These are phyloP conservation scores for Siniperca chuatsi DNA, from an alignment of 2,113 vertebrate species.

Conservation along the genomic window DNA sequence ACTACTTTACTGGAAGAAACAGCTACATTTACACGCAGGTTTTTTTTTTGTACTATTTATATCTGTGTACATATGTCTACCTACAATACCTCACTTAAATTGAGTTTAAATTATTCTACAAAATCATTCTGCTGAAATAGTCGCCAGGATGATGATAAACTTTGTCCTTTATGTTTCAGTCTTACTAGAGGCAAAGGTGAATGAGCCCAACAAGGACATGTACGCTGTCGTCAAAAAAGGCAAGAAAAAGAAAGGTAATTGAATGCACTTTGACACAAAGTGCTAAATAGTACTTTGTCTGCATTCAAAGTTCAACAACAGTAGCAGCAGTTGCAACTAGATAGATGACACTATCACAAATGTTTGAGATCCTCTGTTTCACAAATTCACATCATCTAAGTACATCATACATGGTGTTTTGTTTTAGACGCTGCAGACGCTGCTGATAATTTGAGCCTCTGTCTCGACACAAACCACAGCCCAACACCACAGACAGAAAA, in stretches of 20 bases:
- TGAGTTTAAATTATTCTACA: background rate
- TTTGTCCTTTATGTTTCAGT: background rate
- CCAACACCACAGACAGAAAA: background rate
- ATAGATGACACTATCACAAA: background rate
- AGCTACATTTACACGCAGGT: background rate
- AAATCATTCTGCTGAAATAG: background rate
- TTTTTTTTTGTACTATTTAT: too few relatives aligned
- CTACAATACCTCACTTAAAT: too few relatives aligned
- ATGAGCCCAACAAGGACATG: background rate
- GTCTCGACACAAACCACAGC: background rate
- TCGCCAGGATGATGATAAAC: background rate
- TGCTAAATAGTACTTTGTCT: background rate
- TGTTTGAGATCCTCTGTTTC: background rate
- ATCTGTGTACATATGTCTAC: too few relatives aligned
- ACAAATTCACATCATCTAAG: background rate
- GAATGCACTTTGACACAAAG: background rate
- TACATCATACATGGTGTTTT: background rate
- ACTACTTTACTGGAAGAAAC: conserved; percentile 23
- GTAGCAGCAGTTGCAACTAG: background rate
- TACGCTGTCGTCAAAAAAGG: background rate
- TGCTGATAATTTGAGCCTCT: background rate
- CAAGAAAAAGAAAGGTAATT: background rate
- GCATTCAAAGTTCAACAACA: background rate
- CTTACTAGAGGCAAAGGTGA: background rate
- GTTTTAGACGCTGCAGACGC: conserved; percentile 2